Conservation (phyloP, 1,140 invertebrate species). For the Palaemon carinicauda region DNA sequence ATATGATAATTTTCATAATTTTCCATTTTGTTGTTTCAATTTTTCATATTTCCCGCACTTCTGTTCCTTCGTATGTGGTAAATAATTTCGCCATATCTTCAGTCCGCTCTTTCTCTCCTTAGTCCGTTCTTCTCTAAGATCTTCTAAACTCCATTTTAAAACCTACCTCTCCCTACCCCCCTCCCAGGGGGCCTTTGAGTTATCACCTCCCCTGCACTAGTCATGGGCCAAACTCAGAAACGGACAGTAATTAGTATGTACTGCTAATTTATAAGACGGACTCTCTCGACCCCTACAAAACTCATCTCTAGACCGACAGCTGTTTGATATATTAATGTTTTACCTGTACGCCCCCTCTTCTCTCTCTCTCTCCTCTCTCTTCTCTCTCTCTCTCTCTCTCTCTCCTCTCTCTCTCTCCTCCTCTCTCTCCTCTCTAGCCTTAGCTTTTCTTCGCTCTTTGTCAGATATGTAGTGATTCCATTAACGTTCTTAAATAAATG, state of each 20-base stretch:
- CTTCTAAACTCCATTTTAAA: background rate
- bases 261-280: conserved; percentile 50
- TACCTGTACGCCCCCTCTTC: conserved; percentile 15
- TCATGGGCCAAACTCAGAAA: conserved; percentile 40
- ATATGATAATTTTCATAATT: too few relatives aligned
- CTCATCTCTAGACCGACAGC: conserved; percentile 47
- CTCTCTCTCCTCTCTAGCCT: background rate
- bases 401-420: background rate
- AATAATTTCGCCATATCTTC: background rate
- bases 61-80: background rate
- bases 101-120: background rate
- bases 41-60: background rate
- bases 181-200: background rate
- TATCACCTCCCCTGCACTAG: conserved; percentile 27
- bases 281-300: conserved; percentile 47
- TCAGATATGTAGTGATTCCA: too few relatives aligned
- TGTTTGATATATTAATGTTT: conserved; percentile 52
- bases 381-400: background rate
- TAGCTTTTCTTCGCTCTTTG: background rate
- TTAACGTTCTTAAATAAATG: too few relatives aligned
- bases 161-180: background rate
- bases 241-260: conserved; percentile 52
- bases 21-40: background rate
- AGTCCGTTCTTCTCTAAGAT: background rate
- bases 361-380: background rate